Percentiles rank a stretch among this genome's conserved stretches.
Conservation (phyloP, 2,113 vertebrate species). For the Scortum barcoo region DNA sequence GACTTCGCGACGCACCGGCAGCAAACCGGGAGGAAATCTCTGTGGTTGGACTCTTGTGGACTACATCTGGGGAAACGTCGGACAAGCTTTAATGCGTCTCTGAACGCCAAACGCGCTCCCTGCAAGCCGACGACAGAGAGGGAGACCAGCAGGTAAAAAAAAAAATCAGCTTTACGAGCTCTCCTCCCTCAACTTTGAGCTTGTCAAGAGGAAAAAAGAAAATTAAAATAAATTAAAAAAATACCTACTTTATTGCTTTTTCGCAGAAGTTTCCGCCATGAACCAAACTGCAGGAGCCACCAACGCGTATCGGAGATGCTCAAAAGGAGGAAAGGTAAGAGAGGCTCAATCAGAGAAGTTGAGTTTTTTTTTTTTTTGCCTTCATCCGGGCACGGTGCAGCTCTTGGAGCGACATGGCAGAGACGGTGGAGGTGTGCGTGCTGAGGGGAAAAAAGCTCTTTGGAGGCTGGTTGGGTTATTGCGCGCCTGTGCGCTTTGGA, state of each 20-base stretch:
- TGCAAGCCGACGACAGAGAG: background rate
- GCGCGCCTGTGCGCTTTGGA: constrained; percentile 38
- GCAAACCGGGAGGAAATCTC: background rate
- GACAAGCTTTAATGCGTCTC: background rate
- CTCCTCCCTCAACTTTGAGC: constrained; percentile 17
- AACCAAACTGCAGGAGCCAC: constrained; percentile 86
- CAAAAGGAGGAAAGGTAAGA: constrained; percentile 85
- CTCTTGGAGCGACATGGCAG: background rate
- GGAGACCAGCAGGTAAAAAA: constrained; percentile 38
- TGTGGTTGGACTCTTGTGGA: constrained; percentile 35
- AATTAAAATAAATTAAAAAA: too few relatives aligned
- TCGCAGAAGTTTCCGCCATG: constrained; percentile 75
- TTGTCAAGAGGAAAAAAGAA: background rate
- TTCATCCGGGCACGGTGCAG: background rate
- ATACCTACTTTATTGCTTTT: background rate
- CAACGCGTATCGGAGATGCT: constrained; percentile 83
- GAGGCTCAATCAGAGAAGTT: constrained; percentile 10
- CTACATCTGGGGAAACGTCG: constrained; percentile 13
- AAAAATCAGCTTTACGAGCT: background rate
- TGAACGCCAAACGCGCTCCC: background rate
- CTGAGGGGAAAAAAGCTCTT: background rate
- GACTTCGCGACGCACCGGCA: constrained; percentile 13
- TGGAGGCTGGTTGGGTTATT: background rate
- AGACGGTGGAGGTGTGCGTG: background rate
- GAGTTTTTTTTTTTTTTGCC: background rate